Conservation (phyloP, 1,140 invertebrate species). For the Stratiolaelaps scimitus region DNA sequence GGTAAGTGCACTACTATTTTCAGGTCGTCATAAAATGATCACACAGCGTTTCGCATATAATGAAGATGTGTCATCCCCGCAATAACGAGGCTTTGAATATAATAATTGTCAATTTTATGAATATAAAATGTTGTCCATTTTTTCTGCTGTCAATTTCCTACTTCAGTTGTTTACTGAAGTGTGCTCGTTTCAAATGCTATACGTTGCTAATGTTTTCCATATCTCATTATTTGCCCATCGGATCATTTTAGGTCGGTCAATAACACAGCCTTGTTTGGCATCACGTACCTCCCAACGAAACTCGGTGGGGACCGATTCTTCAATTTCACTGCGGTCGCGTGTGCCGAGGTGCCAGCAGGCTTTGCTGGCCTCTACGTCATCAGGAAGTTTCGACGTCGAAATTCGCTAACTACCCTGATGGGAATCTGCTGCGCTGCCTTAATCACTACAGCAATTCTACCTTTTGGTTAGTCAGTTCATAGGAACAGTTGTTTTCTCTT, state of each 20-base stretch:
- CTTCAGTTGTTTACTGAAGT: too few species aligned
- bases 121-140: too few species aligned
- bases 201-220: too few species aligned
- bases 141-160: too few species aligned
- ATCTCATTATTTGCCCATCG: too few species aligned
- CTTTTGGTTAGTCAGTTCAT: not conserved
- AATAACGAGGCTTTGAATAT: too few species aligned
- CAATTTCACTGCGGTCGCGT: slow-evolving; percentile 8
- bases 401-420: not conserved
- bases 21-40: not conserved
- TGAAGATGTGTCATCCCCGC: too few species aligned
- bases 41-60: too few species aligned
- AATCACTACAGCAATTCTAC: not conserved
- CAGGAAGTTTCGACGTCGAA: slow-evolving; percentile 7
- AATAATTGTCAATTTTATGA: too few species aligned
- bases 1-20: slow-evolving; percentile 1
- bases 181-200: too few species aligned
- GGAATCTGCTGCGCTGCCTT: slow-evolving; percentile 2
- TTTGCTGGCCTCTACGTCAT: slow-evolving; percentile 25
- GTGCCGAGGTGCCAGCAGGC: not conserved
- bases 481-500: not conserved
- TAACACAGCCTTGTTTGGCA: slow-evolving; percentile 8
- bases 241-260: not conserved
- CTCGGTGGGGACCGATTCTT: slow-evolving; percentile 23
- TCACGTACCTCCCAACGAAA: slow-evolving; percentile 12